A percentile compares a stretch with the other conserved stretches of the same genome.
Evolutionary conservation across 1,140 invertebrate genomes (phyloP).

Genomic region (Scaptomyza hsui): DNA sequence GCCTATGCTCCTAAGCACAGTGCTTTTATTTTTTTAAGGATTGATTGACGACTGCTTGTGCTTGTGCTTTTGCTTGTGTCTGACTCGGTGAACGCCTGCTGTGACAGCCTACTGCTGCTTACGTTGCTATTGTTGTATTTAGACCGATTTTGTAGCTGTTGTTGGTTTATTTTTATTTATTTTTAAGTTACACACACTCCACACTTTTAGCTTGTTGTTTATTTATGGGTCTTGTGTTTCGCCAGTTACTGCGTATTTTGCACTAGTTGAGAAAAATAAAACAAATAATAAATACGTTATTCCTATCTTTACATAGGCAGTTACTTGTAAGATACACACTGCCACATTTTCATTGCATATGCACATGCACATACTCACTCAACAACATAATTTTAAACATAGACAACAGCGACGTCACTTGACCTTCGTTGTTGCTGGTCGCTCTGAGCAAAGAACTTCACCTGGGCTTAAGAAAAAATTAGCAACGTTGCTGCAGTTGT

Average conservation of each 20-base stretch:
- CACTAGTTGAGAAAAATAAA: constrained; percentile 25
- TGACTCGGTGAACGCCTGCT: constrained; percentile 4
- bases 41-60: background rate
- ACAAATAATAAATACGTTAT: constrained; percentile 17
- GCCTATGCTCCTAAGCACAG: background rate
- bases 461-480: background rate
- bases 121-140: constrained; percentile 1
- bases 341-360: constrained; percentile 4
- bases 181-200: constrained; percentile 9
- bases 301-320: constrained; percentile 14
- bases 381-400: constrained; percentile 33
- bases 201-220: background rate
- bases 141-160: background rate
- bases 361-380: background rate
- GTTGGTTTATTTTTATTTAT: background rate
- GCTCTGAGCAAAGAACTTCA: constrained; percentile 10
- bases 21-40: background rate
- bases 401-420: constrained; percentile 48
- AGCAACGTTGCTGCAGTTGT: constrained; percentile 3
- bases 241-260: constrained; percentile 38
- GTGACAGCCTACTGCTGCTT: constrained; percentile 8
- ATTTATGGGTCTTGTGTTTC: constrained; percentile 1
- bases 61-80: constrained; percentile 5
- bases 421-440: constrained; percentile 48
- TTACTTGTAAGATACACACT: constrained; percentile 1